phyloP scores from a whole-genome alignment of 1,140 invertebrate species.

The Aethina tumida region DNA sequence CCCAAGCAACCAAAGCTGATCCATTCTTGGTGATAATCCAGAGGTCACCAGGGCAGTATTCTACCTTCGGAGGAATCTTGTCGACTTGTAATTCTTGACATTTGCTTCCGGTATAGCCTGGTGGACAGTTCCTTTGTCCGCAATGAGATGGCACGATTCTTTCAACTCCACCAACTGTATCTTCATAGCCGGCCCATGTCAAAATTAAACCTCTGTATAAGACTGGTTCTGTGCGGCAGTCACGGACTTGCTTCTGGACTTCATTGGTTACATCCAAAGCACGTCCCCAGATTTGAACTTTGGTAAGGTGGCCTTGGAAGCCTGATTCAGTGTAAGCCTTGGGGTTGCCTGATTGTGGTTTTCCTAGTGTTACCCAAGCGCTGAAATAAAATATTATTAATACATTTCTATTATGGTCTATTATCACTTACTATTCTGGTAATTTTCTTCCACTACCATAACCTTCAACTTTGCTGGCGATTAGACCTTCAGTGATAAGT shows the following conservation, averaged over 20 bases:
- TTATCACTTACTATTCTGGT: constrained; percentile 60
- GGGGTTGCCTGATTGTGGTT: constrained; percentile 63
- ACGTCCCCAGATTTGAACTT: constrained; percentile 89
- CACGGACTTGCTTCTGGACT: constrained; percentile 84
- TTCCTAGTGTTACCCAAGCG: constrained; percentile 86
- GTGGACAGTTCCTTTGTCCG: constrained; percentile 75
- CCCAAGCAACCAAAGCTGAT: constrained; percentile 87
- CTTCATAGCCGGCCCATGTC: constrained; percentile 90
- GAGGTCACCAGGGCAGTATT: constrained; percentile 84
- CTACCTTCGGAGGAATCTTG: constrained; percentile 67
- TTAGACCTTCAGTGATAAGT: constrained; percentile 85
- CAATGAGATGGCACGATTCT: constrained; percentile 84
- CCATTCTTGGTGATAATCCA: constrained; percentile 91
- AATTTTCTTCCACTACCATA: constrained; percentile 71
- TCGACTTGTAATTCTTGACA: constrained; percentile 70
- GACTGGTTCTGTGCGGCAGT: constrained; percentile 85
- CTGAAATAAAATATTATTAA: constrained; percentile 40
- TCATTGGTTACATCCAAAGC: constrained; percentile 85
- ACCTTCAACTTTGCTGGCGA: constrained; percentile 78
- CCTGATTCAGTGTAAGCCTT: constrained; percentile 74
- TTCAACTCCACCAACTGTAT: constrained; percentile 80
- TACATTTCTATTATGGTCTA: background rate
- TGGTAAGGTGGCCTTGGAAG: constrained; percentile 91
- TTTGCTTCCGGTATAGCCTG: constrained; percentile 72
- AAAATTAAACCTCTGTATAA: constrained; percentile 76